Evolutionary conservation across 1,140 invertebrate genomes (phyloP), one percentile per base, ranked within the genome.

Genomic region (Hetaerina americana): DNA sequence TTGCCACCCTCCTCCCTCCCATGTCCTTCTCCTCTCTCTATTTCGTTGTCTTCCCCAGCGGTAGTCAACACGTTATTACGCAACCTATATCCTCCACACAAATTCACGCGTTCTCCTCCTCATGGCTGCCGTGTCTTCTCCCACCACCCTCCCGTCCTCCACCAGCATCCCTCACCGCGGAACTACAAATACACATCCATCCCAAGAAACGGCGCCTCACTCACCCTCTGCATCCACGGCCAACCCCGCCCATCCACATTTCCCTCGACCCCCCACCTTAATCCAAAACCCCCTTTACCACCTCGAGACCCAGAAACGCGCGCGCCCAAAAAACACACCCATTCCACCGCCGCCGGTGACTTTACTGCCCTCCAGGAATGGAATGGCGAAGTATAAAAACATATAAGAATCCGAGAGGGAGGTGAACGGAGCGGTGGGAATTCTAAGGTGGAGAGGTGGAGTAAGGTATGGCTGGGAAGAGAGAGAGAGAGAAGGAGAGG

Each of bases 331-430:
- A n/a, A 57, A 57, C 40, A 57, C 40, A 57, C 68, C 26, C 22
- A 28, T 27, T 27, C 28, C 28, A 27, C 68, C n/a, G 28, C 68
- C n/a, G 28, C 22, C 28, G 68, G 68, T 28, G 68, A 69, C 68
- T 69, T 69, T 69, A 69, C 68, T 69, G 26, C 68, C 26, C 68
- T 26, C 6, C 28, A n/a, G 26, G 68, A 69, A 69, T 69, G 10
- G 28, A 69, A 69, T 27, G 22, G 26, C 22, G 27, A 24, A 24
- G 5, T 24, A n/a, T 57, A 57, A 57, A 57, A n/a, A 57, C 2
- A 57, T 57, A 57, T 57, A n/a, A 5, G 22, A 57, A 57, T n/a
- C n/a, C n/a, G n/a, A n/a, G 40, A 57, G 40, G 22, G 40, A 57
- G 22, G 40, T 18, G 40, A 57, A 57, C 15, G 40, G 40, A 57